A percentile compares a stretch with the other conserved stretches of the same genome.
These are phyloP conservation scores for Ectemnius cavifrons DNA, from an alignment of 2,888 invertebrate species.

Conservation along the genomic window DNA sequence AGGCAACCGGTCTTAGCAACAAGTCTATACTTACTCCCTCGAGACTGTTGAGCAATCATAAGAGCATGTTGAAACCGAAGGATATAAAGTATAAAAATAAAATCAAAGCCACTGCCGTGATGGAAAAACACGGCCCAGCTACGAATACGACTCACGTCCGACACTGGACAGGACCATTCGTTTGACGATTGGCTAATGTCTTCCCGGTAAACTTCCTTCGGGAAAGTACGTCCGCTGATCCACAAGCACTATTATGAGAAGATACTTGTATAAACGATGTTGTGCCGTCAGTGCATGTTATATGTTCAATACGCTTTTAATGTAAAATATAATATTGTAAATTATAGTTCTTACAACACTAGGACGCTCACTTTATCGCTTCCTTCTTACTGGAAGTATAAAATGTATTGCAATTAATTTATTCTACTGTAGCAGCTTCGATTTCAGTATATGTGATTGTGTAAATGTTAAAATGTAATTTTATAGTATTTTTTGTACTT, in stretches of 20 bases:
- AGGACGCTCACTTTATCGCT: conserved; percentile 21
- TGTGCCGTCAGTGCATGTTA: not conserved
- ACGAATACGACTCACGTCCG: conserved; percentile 71
- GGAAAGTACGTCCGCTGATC: not conserved
- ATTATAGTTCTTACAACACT: conserved; percentile 40
- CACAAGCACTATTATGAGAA: not conserved
- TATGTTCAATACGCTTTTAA: conserved; percentile 17
- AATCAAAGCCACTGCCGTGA: conserved; percentile 81
- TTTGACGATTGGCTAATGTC: conserved; percentile 69
- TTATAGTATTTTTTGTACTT: conserved; percentile 38
- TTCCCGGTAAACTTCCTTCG: conserved; percentile 46
- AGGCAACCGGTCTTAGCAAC: conserved; percentile 88
- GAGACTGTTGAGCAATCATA: conserved; percentile 86
- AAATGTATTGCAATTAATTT: conserved; percentile 39
- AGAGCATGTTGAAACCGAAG: conserved; percentile 87
- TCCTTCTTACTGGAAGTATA: conserved; percentile 14
- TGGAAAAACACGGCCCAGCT: conserved; percentile 78
- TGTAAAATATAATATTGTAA: conserved; percentile 37
- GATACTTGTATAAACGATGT: not conserved
- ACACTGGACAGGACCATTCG: conserved; percentile 79
- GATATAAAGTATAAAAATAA: conserved; percentile 88
- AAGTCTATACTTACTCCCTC: conserved; percentile 85
- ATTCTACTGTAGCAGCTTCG: conserved; percentile 37
- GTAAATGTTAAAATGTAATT: conserved; percentile 40
- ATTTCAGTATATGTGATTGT: conserved; percentile 23